These are phyloP conservation scores for Enhydra lutris DNA, from an alignment of 2,113 vertebrate genomes.

Conservation along the genomic window DNA sequence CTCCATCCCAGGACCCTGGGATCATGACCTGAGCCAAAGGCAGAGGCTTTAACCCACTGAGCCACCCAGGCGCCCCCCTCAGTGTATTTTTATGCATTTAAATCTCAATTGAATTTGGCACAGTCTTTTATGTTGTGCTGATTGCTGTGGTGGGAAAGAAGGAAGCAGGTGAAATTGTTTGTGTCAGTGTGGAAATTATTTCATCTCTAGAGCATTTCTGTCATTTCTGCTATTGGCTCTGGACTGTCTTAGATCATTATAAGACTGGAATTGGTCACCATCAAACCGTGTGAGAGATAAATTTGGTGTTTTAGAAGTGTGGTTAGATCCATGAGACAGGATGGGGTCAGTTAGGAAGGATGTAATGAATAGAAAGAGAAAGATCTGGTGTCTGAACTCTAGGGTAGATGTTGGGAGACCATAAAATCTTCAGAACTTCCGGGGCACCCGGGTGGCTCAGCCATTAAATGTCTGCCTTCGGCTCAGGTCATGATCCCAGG, in stretches of 20 bases:
- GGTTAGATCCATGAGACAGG: not conserved
- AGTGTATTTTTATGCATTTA: not conserved
- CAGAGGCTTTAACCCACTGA: too few relatives aligned
- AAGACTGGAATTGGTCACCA: not conserved
- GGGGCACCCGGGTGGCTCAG: too few relatives aligned
- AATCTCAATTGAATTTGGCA: not conserved
- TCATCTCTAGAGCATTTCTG: not conserved
- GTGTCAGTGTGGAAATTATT: not conserved
- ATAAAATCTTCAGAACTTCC: not conserved
- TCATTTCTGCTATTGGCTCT: not conserved
- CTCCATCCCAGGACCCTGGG: too few relatives aligned
- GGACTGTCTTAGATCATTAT: not conserved
- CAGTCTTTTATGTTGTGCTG: not conserved
- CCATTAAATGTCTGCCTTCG: too few relatives aligned
- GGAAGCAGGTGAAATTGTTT: not conserved
- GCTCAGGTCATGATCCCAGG: too few relatives aligned
- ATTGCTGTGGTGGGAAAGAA: not conserved
- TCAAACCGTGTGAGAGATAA: not conserved
- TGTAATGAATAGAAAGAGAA: not conserved
- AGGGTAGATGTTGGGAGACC: not conserved
- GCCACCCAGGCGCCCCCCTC: not conserved
- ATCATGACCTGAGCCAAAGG: too few relatives aligned
- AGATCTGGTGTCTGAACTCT: not conserved
- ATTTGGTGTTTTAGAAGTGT: not conserved
- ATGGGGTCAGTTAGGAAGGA: not conserved